Conservation (phyloP, 2,113 vertebrate genomes). For the Chitala chitala region DNA sequence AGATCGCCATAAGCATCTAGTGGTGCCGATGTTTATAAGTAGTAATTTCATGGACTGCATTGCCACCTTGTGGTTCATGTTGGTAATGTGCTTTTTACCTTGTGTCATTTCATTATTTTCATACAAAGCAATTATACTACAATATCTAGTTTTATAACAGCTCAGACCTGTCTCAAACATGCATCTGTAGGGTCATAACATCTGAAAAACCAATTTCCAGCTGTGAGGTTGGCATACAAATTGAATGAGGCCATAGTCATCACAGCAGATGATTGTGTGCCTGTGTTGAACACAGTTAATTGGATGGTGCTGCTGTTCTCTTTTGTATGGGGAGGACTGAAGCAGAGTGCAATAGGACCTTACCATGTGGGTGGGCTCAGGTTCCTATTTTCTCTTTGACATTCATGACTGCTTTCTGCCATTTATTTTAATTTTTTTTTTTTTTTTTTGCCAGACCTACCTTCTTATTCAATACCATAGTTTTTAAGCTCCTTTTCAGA, state of each 20-base stretch:
- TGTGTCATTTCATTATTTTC: background rate
- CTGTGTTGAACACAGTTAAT: background rate
- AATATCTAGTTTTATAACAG: background rate
- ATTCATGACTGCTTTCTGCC: no score
- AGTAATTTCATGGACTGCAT: conserved; percentile 4
- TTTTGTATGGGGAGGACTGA: background rate
- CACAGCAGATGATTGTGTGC: background rate
- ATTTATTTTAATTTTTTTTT: no score
- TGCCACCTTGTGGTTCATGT: conserved; percentile 29
- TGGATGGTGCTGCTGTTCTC: background rate
- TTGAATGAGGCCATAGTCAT: background rate
- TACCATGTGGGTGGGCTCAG: no score
- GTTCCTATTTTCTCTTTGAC: no score
- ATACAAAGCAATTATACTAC: background rate
- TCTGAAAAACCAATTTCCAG: no score
- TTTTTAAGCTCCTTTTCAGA: no score
- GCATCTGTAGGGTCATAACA: no score
- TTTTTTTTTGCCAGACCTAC: no score
- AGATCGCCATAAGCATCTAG: background rate
- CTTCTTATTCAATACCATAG: no score
- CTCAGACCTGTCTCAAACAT: no score
- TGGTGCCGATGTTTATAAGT: background rate
- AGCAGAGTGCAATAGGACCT: background rate
- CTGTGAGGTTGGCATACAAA: background rate
- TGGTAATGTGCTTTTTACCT: background rate